A percentile compares a stretch with the other conserved stretches of the same genome.
These are phyloP conservation scores for Arvicanthis niloticus DNA, from an alignment of 2,113 vertebrate species.

Conservation along the genomic window DNA sequence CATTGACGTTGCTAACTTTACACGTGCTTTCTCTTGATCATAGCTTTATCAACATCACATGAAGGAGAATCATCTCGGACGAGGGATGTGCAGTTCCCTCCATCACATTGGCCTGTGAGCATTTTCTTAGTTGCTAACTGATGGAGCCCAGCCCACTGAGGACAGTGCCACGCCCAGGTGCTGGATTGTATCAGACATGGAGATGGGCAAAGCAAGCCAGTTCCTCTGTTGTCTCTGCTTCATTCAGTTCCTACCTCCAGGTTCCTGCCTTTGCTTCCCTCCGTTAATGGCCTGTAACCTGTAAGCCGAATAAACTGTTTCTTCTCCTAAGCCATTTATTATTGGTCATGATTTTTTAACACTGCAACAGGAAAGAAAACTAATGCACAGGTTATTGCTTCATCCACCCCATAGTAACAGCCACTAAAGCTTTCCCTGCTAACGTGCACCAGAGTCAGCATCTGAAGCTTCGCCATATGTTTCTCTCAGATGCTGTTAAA, in stretches of 20 bases:
- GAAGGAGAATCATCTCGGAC: not conserved
- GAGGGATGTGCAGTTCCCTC: not conserved
- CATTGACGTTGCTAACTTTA: not conserved
- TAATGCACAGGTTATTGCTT: too few species aligned
- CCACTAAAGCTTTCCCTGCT: not conserved
- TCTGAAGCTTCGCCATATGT: not conserved
- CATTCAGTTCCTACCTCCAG: not conserved
- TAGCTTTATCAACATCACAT: not conserved
- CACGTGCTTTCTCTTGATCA: not conserved
- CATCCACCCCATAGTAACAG: not conserved
- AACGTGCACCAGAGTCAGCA: not conserved
- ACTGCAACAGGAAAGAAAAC: not conserved
- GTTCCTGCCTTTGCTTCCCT: not conserved
- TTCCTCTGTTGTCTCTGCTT: not conserved
- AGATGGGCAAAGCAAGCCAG: not conserved
- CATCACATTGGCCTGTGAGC: not conserved
- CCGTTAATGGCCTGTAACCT: not conserved
- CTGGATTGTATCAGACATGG: not conserved
- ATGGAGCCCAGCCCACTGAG: not conserved
- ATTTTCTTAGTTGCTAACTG: not conserved
- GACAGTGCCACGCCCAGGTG: fast-evolving
- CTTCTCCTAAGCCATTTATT: not conserved
- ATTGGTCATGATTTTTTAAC: not conserved
- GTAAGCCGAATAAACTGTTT: not conserved
- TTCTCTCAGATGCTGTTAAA: not conserved